Conservation (phyloP, 2,113 vertebrate species). For the Oryzias javanicus region DNA sequence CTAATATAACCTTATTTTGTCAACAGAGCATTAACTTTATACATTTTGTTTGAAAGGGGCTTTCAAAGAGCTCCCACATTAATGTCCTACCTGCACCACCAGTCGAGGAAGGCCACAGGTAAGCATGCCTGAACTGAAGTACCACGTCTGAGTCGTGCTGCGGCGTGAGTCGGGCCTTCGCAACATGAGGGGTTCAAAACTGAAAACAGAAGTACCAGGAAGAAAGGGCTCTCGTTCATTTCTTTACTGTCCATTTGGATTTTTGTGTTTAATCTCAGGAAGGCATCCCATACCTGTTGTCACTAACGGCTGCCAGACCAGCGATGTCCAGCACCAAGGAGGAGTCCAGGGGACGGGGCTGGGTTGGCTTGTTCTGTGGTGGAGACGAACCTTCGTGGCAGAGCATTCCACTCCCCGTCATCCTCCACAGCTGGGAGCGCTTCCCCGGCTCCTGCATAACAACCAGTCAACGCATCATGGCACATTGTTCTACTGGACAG, state of each 20-base stretch:
- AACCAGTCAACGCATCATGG: neutral
- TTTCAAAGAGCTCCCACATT: neutral
- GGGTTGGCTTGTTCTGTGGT: constrained; percentile 86
- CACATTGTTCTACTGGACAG: neutral
- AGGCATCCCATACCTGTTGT: constrained; percentile 84
- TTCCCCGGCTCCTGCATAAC: constrained; percentile 94
- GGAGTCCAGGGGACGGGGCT: constrained; percentile 80
- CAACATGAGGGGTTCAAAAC: constrained; percentile 93
- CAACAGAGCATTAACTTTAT: too few species aligned
- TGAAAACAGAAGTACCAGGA: constrained; percentile 42
- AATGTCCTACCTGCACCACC: constrained; percentile 86
- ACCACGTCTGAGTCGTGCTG: constrained; percentile 94
- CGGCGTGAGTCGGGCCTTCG: constrained; percentile 87
- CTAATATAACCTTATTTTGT: too few species aligned
- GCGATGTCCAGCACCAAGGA: constrained; percentile 92
- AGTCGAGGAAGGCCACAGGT: constrained; percentile 89
- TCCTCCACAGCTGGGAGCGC: constrained; percentile 95
- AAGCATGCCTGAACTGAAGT: constrained; percentile 87
- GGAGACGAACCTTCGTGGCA: constrained; percentile 96
- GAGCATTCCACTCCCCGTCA: constrained; percentile 86
- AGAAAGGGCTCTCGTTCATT: neutral
- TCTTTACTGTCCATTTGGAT: too few species aligned
- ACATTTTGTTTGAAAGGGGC: neutral
- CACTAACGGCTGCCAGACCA: constrained; percentile 91
- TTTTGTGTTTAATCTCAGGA: neutral